Evolutionary conservation across 2,888 invertebrate species (phyloP).

Genomic region (Eilema griseolum): DNA sequence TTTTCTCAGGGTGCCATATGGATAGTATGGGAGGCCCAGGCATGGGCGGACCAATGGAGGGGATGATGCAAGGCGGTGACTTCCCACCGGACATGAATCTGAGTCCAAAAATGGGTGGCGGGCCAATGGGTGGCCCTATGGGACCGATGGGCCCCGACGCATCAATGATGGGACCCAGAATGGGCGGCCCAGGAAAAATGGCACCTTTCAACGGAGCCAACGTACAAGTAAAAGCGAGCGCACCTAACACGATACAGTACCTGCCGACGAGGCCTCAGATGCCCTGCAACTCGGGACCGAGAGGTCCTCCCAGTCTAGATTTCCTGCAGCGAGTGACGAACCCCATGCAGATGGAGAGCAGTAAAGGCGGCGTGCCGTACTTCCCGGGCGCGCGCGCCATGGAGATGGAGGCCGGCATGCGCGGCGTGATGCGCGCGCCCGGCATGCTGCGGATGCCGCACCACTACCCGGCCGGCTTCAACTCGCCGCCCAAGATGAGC

Average conservation of each 20-base stretch:
- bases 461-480: constrained; percentile 81
- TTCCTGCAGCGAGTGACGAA: constrained; percentile 96
- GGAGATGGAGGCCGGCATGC: constrained; percentile 81
- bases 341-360: constrained; percentile 91
- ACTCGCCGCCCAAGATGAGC: constrained; percentile 81
- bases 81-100: constrained; percentile 86
- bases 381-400: constrained; percentile 89
- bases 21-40: constrained; percentile 83
- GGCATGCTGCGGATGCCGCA: constrained; percentile 82
- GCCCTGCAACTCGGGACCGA: constrained; percentile 89
- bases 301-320: constrained; percentile 95
- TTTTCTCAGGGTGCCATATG: constrained; percentile 80
- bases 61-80: constrained; percentile 84
- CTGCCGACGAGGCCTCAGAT: constrained; percentile 97
- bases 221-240: constrained; percentile 97
- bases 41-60: constrained; percentile 85
- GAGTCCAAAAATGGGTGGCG: constrained; percentile 89
- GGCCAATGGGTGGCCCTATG: constrained; percentile 84
- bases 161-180: constrained; percentile 90
- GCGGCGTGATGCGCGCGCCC: constrained; percentile 80
- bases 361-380: constrained; percentile 87
- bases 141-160: constrained; percentile 84
- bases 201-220: constrained; percentile 89
- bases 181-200: constrained; percentile 86
- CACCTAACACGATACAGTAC: constrained; percentile 99